Conservation (phyloP, 53 echinoderm and acorn worm genomes). For the Holothuria scabra region DNA sequence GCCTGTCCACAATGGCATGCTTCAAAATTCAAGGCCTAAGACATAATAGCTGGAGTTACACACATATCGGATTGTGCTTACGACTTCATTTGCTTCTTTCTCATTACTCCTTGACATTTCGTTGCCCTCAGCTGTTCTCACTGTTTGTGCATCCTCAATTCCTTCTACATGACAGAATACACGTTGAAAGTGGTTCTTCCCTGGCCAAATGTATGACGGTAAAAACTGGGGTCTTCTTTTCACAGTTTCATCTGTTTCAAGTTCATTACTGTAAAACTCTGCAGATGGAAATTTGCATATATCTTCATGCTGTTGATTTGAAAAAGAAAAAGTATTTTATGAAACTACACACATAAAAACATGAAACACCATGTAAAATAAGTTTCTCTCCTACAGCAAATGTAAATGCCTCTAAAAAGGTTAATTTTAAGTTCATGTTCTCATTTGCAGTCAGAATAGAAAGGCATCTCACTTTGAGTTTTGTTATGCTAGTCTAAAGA, state of each 20-base stretch:
- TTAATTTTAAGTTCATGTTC: too few species aligned
- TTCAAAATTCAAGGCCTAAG: not conserved
- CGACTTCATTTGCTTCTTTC: conserved; percentile 78
- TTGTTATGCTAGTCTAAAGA: too few species aligned
- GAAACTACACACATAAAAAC: too few species aligned
- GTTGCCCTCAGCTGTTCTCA: conserved; percentile 83
- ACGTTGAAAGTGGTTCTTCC: conserved; percentile 42
- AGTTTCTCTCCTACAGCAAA: too few species aligned
- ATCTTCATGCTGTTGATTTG: conserved; percentile 56
- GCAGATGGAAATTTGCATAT: conserved; percentile 71
- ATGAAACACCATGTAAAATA: too few species aligned
- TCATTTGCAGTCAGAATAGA: too few species aligned
- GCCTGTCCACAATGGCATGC: too few species aligned
- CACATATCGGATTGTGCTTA: conserved; percentile 35
- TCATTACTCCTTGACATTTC: conserved; percentile 78
- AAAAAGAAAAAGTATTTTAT: not conserved
- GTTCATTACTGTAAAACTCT: conserved; percentile 54
- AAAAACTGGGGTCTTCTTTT: not conserved
- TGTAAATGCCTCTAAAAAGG: too few species aligned
- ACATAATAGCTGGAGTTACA: not conserved
- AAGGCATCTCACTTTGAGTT: too few species aligned
- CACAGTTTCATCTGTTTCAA: conserved; percentile 56
- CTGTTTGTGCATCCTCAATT: conserved; percentile 76
- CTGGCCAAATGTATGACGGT: conserved; percentile 71
- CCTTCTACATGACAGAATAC: conserved; percentile 93